Base-by-base conservation (phyloP, 2,113 vertebrate species). In the Myocastor coypus region DNA sequence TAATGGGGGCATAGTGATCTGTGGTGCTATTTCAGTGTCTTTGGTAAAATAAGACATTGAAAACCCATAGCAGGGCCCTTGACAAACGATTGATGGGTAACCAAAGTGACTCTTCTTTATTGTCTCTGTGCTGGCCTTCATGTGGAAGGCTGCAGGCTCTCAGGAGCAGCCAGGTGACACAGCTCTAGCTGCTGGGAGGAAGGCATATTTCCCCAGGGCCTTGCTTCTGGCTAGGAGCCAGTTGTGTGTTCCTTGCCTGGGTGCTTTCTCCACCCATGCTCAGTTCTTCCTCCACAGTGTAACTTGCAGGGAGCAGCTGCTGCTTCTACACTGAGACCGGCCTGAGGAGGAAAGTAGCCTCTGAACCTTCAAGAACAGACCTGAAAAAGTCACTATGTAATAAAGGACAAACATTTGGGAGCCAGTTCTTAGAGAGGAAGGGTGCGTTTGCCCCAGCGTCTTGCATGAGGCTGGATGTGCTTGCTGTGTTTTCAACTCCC, bases 131-230 rank as follows among this genome's bases (percentile, higher is more conserved):
- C 50, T 13, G 26, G 37, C 9, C 50, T 90, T 73, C 17, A n/a
- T 46, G 32, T 4, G 8, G 7, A 28, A 66, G 71, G 30, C 40
- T 64, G 12, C 32, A 34, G 40, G 28, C 14, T 26, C 14, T 17
- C 14, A n/a, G 50, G 10, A 11, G n/a, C 61, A 85, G 57, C 26
- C 13, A 0, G 1, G 22, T 19, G 6, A 3, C 3, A 7, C 13
- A n/a, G 26, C 57, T 40, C 69, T 50, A 37, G 80, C 55, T 26
- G 2, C 1, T 1, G n/a, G 16, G 4, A 9, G 24, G 4, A 30
- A 34, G 69, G 50, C 17, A 20, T 24, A 42, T 32, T n/a, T 52
- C 20, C 30, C 17, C 57, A 13, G 42, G 34, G 6, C 13, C 2
- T 3, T 1, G 7, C 20, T n/a, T 24, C 69, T 57, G 19, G 1